Evolutionary conservation across 1,140 invertebrate genomes (phyloP), one percentile per base, ranked within the genome.

Genomic region (Hypsibius dujardini): DNA sequence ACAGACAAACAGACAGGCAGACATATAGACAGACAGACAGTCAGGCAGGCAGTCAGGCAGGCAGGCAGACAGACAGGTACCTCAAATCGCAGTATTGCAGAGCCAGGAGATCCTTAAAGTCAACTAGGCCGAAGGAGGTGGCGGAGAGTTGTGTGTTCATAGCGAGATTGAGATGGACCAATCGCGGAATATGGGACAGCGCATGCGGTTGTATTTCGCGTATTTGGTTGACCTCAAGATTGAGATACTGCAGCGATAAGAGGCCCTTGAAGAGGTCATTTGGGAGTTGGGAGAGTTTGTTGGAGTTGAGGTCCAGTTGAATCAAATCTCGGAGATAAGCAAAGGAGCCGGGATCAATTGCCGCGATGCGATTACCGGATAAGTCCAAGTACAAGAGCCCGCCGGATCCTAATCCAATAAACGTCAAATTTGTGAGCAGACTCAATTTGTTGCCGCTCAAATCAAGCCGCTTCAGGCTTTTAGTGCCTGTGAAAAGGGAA

Each of bases 151-250:
- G 7, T 56, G 62, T 12, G 45, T 67, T 67, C 12, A 67, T 15
- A 42, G 62, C 62, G 3, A 67, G 12, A 42, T 67, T 67, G 7
- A 67, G 62, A 67, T 67, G 62, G 7, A 67, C 62, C 62, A 67
- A 42, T 0, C 45, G 50, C 7, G 50, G 7, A n/a, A n/a, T 56
- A n/a, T 7, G 50, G n/a, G 7, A 12, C 7, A 67, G 45, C 3
- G 42, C 62, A 42, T 12, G 12, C 12, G 62, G 12, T 3, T 67
- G 62, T 7, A 67, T 67, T 12, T 67, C 62, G 12, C 62, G 12
- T 15, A 67, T 67, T 12, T 12, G 42, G 42, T 67, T 67, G 12
- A 15, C 12, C 12, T 67, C 62, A 12, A 67, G 62, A 67, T 67
- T 67, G 12, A 67, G 42, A 67, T 67, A 42, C 12, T 67, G 62